Evolutionary conservation across 2,797 vertebrate species (phyloP).

Genomic region (Oreonectes daqikongensis): DNA sequence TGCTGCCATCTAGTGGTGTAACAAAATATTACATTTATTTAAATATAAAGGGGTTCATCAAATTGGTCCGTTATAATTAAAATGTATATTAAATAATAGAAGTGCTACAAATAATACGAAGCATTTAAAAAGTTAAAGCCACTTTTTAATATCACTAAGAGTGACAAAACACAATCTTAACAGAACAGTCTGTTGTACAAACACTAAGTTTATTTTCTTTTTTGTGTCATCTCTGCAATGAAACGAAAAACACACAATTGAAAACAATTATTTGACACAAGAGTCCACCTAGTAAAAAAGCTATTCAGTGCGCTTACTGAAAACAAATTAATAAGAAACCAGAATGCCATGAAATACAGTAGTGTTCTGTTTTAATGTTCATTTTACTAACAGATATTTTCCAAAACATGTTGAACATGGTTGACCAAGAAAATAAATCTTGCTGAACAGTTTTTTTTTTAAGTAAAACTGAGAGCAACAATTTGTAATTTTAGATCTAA

Average conservation of each 20-base stretch:
- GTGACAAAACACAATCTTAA: slow-evolving; percentile 1
- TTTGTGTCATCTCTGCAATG: slow-evolving; percentile 44
- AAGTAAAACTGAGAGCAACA: slow-evolving; percentile 15
- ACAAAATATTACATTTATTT: slow-evolving; percentile 69
- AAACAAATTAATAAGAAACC: slow-evolving; percentile 9
- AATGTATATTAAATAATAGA: neutral
- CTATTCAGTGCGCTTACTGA: slow-evolving; percentile 22
- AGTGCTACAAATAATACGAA: neutral
- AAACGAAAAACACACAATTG: slow-evolving; percentile 92
- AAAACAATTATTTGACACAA: slow-evolving; percentile 72
- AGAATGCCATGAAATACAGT: slow-evolving; percentile 11
- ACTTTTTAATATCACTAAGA: neutral
- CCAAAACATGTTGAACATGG: slow-evolving; percentile 21
- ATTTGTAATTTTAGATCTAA: neutral
- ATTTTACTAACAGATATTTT: slow-evolving; percentile 31
- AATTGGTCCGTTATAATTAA: neutral
- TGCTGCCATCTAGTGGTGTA: slow-evolving; percentile 38
- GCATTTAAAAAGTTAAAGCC: neutral
- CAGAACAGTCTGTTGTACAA: slow-evolving; percentile 37
- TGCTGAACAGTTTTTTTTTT: neutral
- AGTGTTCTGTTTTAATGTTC: slow-evolving; percentile 31
- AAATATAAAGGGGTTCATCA: slow-evolving; percentile 76
- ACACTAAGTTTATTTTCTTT: slow-evolving; percentile 70
- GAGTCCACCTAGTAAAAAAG: slow-evolving; percentile 24
- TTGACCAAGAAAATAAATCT: slow-evolving; percentile 2